Base-by-base conservation (phyloP, 2,113 vertebrate genomes). In the Nyctereutes procyonoides region DNA sequence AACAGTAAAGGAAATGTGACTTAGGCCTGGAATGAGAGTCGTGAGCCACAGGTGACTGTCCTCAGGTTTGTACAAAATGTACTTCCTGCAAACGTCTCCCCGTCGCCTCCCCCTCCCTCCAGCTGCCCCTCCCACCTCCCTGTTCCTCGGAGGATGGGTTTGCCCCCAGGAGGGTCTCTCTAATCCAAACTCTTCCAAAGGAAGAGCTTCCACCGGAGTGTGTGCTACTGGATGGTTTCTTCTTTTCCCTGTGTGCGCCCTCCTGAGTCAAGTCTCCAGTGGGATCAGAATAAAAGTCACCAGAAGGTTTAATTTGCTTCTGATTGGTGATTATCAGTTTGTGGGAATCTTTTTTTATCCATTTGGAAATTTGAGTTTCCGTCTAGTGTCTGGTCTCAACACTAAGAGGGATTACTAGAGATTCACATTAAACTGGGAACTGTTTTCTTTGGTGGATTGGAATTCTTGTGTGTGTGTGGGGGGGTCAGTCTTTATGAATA, bases 1-100 rank as follows among this genome's bases (percentile, higher is more conserved):
- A 92, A 65, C 94, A 96, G 97, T 98, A 93, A 98, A 98, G 69
- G 13, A 97, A 97, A 53, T 58, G 35, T 71, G 79, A 96, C 80
- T 93, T 96, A 89, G 19, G 43, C 63, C 88, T 74, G 56, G 74
- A 92, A 93, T 53, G 65, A 88, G 88, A 93, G 80, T 97, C 93
- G 84, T 83, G 56, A 97, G 11, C 9, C 20, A 67, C 43, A 84
- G 24, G 87, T 76, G 69, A 95, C 56, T 63, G 14, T 84, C 95
- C 62, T 80, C 63, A 90, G 53, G 63, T 76, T 32, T 58, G 71
- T 60, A 97, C 95, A 83, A 62, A 71, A 32, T 90, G 80, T 86
- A 86, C 97, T 96, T 97, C 81, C 93, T 96, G 71, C 35, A 88
- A 87, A 65, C 8, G 5, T 69, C 43, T 84, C 53, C 81, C 9